Evolutionary conservation across 2,888 invertebrate genomes (phyloP).

Genomic region (Agrochola macilenta): DNA sequence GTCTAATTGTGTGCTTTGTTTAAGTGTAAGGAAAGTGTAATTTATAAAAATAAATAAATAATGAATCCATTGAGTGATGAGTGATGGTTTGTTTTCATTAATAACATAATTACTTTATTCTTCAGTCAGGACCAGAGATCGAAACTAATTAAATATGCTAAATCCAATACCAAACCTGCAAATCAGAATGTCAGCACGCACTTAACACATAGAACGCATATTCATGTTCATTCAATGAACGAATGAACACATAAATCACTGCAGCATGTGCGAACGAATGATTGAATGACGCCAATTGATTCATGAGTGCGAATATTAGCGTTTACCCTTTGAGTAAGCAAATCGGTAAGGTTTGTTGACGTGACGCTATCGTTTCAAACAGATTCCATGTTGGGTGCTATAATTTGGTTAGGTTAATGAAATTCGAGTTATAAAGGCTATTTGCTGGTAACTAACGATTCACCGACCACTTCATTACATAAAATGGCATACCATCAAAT

Average conservation of each 20-base stretch:
- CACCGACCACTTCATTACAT: not conserved
- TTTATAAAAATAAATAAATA: too few species aligned
- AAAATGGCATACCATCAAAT: not conserved
- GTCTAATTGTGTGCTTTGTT: too few species aligned
- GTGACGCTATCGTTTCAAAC: constrained; percentile 14
- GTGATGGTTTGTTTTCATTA: not conserved
- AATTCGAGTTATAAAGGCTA: not conserved
- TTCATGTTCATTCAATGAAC: constrained; percentile 26
- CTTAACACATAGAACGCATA: not conserved
- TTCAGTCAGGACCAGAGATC: not conserved
- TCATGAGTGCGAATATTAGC: constrained; percentile 45
- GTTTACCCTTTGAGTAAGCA: constrained; percentile 37
- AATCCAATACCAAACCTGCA: not conserved
- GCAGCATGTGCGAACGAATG: constrained; percentile 49
- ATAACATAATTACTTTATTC: not conserved
- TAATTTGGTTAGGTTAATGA: not conserved
- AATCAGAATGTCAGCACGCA: not conserved
- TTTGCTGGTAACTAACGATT: not conserved
- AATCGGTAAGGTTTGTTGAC: constrained; percentile 25
- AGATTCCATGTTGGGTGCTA: not conserved
- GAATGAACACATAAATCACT: constrained; percentile 48
- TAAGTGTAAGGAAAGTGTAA: too few species aligned
- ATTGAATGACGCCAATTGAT: constrained; percentile 53
- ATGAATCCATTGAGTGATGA: not conserved
- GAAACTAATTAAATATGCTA: not conserved